Evolutionary conservation across 1,140 invertebrate genomes (phyloP).

Genomic region (Plodia interpunctella): DNA sequence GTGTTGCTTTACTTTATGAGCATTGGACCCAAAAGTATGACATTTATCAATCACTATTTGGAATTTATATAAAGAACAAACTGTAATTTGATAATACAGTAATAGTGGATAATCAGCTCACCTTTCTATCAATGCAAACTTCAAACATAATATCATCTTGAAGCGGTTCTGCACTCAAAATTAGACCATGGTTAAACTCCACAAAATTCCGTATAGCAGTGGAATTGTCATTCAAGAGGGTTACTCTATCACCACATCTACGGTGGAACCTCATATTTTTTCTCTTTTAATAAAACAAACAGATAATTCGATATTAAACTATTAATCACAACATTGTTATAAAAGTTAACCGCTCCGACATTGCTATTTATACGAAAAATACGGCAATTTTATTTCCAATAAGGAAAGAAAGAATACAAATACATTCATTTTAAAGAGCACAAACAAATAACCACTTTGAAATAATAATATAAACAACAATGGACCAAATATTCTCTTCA

Average conservation of each 20-base stretch:
- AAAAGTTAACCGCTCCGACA: neutral
- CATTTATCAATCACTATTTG: too few relatives aligned
- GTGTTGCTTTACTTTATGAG: too few relatives aligned
- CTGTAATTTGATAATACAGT: neutral
- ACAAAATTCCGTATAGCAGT: constrained; percentile 88
- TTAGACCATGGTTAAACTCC: constrained; percentile 83
- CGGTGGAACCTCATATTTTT: constrained; percentile 85
- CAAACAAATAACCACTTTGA: too few relatives aligned
- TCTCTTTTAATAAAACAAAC: neutral
- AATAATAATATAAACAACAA: too few relatives aligned
- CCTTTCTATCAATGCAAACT: constrained; percentile 92
- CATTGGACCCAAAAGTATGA: too few relatives aligned
- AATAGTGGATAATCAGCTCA: constrained; percentile 53
- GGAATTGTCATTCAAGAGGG: constrained; percentile 87
- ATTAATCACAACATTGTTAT: neutral
- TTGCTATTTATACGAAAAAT: neutral
- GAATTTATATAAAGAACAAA: neutral
- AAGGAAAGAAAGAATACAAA: neutral
- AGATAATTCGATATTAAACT: neutral
- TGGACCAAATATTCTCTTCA: too few relatives aligned
- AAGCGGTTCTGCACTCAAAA: constrained; percentile 90
- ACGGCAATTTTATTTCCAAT: neutral
- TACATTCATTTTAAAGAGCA: neutral
- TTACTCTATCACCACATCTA: constrained; percentile 87
- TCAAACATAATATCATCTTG: constrained; percentile 92